These are phyloP conservation scores for Heliornis fulica DNA, from an alignment of 2,113 vertebrate species.

Conservation along the genomic window DNA sequence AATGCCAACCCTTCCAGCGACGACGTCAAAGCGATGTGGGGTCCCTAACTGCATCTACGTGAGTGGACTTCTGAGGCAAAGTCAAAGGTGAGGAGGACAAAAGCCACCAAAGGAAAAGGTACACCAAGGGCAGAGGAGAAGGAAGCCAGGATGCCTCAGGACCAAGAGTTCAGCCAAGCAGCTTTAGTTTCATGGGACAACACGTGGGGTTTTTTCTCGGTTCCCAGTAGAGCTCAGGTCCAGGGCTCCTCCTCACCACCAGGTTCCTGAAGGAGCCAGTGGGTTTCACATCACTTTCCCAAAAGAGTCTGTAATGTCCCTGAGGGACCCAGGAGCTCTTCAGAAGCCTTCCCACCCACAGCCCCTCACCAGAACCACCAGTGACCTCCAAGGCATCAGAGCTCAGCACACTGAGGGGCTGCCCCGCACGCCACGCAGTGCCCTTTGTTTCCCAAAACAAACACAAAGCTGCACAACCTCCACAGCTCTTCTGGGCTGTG, in stretches of 20 bases:
- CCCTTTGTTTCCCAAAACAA: not conserved
- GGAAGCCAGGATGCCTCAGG: not conserved
- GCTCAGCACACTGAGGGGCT: accelerated
- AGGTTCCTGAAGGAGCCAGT: accelerated
- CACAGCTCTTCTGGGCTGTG: not conserved
- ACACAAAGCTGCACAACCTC: not conserved
- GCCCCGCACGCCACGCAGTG: accelerated
- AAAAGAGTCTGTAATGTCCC: not conserved
- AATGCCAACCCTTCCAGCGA: not conserved
- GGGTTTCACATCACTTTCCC: not conserved
- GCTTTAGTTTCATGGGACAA: not conserved
- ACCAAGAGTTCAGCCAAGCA: not conserved
- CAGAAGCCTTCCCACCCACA: not conserved
- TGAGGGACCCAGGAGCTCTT: not conserved
- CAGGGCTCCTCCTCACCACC: not conserved
- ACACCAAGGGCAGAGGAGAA: not conserved
- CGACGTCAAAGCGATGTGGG: not conserved
- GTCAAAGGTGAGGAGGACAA: not conserved
- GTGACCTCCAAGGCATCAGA: not conserved
- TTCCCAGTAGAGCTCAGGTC: not conserved
- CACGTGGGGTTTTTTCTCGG: accelerated
- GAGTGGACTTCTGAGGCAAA: not conserved
- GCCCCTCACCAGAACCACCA: not conserved
- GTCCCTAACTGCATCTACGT: not conserved
- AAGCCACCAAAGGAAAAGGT: not conserved